These are phyloP conservation scores for Cnemophilus loriae DNA, from an alignment of 2,113 vertebrate genomes.

Conservation along the genomic window DNA sequence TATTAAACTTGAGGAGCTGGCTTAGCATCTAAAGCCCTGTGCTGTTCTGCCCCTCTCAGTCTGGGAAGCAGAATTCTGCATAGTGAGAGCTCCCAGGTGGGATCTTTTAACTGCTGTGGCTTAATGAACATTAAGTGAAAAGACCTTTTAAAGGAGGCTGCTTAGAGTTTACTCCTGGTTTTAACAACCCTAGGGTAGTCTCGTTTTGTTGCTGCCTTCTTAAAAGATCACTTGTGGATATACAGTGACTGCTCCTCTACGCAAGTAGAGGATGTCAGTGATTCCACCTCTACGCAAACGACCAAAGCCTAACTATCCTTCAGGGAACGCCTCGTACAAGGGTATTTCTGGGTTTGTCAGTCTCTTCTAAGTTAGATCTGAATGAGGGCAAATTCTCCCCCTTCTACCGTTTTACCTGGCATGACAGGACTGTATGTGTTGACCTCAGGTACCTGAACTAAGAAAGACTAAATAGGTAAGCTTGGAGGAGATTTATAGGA, in stretches of 20 bases:
- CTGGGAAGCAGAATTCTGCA: neutral
- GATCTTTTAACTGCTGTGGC: neutral
- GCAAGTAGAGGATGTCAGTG: too few species aligned
- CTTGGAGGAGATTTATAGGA: neutral
- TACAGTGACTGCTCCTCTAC: neutral
- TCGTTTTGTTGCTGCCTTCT: neutral
- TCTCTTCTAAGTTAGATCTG: neutral
- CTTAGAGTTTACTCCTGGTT: neutral
- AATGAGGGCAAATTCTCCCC: neutral
- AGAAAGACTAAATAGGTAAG: neutral
- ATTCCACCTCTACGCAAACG: neutral
- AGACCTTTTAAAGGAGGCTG: neutral
- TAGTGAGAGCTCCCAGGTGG: neutral
- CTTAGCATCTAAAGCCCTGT: neutral
- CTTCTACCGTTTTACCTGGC: neutral
- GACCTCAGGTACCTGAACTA: neutral
- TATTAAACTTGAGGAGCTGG: neutral
- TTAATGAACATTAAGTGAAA: neutral
- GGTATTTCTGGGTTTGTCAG: neutral
- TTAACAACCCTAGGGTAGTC: neutral
- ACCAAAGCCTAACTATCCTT: neutral
- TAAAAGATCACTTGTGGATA: neutral
- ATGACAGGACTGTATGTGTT: accelerated
- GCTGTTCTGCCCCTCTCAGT: neutral
- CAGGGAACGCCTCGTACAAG: neutral